Evolutionary conservation across 2,888 invertebrate species (phyloP), one percentile per base, ranked within the genome.

Genomic region (Volucella bombylans): DNA sequence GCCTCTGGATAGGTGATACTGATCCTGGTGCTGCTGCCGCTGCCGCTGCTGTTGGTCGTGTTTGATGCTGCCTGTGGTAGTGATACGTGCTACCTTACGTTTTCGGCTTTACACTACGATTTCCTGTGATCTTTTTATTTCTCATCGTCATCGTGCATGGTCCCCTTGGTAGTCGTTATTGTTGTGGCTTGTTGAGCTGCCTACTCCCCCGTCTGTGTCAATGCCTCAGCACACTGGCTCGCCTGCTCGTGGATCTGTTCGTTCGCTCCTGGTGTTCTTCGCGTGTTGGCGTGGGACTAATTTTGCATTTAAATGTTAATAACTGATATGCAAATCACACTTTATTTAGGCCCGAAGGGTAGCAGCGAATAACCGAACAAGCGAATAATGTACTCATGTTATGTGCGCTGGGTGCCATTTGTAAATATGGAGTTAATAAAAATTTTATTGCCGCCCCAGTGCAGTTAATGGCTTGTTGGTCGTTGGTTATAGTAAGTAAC

Each of bases 311-410:
- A 82, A 86, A 86, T 86, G 78, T 82, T 86, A 86, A 86, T 86
- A 86, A 86, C 81, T 82, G 86, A 86, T 86, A 86, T 86, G 86
- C 86, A 86, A 86, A 86, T 86, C 82, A 82, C 73, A 86, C 77
- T 80, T 80, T 74, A 80, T 80, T 80, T 68, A 55, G 80, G 61
- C 79, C 61, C 65, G 79, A 65, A 72, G 72, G 61, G 59, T 52
- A 80, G 65, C 73, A 47, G 72, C 31, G 31, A 6, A 31, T 31
- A 31, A 31, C 31, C 31, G 31, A 31, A 31, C 31, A 31, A 31
- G 31, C 31, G 31, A 82, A 86, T 82, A 86, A 81, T 85, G 72
- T 81, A 77, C 77, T 85, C 83, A 80, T 76, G 76, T 80, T 80
- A 85, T 85, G 83, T 77, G 85, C 81, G 64, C 76, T 86, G 64